Evolutionary conservation across 2,113 vertebrate species (phyloP).

Genomic region (Neogobius melanostomus): DNA sequence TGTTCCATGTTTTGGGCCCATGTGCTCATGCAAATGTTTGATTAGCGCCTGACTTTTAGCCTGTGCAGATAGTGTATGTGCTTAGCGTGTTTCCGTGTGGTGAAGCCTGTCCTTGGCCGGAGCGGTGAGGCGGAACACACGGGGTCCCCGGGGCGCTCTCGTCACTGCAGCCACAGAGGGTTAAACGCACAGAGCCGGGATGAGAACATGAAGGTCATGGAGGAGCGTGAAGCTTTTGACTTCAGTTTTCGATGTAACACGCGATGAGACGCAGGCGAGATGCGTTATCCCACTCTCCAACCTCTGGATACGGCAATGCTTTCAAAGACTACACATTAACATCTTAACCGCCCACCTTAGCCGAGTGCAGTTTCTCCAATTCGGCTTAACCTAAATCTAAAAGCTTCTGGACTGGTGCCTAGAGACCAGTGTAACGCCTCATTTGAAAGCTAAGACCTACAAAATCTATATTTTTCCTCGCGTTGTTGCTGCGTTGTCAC

Average conservation of each 20-base stretch:
- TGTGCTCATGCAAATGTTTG: background rate
- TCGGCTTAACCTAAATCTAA: too few relatives aligned
- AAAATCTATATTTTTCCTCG: too few relatives aligned
- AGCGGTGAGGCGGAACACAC: background rate
- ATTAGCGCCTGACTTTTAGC: background rate
- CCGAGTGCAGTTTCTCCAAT: too few relatives aligned
- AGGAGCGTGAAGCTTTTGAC: background rate
- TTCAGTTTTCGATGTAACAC: background rate
- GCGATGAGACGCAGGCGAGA: too few relatives aligned
- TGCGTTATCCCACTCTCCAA: too few relatives aligned
- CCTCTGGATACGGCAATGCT: too few relatives aligned
- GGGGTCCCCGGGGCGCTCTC: background rate
- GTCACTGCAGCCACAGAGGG: background rate
- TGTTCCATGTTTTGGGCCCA: background rate
- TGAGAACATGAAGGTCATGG: background rate
- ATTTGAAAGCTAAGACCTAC: too few relatives aligned
- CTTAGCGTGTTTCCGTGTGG: background rate
- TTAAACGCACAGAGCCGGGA: background rate
- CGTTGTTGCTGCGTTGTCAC: too few relatives aligned
- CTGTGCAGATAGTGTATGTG: background rate
- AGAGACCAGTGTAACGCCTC: too few relatives aligned
- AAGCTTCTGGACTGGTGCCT: too few relatives aligned
- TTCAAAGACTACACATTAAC: too few relatives aligned
- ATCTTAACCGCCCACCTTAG: too few relatives aligned
- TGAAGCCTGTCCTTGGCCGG: background rate